A percentile compares a stretch with the other conserved stretches of the same genome.
phyloP scores from a whole-genome alignment of 2,888 invertebrate species.

The Eretmocerus hayati region DNA sequence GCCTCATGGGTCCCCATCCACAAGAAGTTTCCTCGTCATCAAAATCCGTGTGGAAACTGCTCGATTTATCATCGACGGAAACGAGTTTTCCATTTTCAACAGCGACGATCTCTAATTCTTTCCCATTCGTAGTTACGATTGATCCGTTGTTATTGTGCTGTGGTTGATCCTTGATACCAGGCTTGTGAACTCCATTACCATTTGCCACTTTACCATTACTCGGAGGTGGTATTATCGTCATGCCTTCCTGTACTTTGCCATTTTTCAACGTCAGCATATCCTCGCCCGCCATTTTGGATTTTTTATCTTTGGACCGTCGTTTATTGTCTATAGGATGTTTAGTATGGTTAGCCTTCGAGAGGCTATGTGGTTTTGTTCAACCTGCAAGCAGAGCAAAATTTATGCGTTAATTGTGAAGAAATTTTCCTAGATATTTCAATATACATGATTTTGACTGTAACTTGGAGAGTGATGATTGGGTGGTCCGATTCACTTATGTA shows the following conservation, averaged over 20 bases:
- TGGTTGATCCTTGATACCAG: constrained; percentile 19
- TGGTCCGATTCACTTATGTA: too few species aligned
- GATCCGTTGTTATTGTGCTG: constrained; percentile 44
- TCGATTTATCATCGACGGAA: constrained; percentile 33
- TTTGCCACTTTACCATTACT: constrained; percentile 34
- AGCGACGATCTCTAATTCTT: constrained; percentile 32
- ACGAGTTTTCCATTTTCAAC: constrained; percentile 38
- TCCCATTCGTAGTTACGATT: constrained; percentile 34
- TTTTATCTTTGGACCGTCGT: too few species aligned
- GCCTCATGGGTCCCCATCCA: constrained; percentile 73
- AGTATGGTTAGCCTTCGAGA: too few species aligned
- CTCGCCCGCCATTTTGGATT: constrained; percentile 38
- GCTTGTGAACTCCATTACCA: constrained; percentile 34
- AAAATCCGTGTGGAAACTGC: constrained; percentile 33
- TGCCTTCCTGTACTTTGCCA: constrained; percentile 33
- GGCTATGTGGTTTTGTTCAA: too few species aligned
- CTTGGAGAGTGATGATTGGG: too few species aligned
- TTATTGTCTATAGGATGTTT: too few species aligned
- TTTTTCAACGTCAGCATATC: constrained; percentile 38
- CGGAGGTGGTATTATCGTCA: constrained; percentile 39
- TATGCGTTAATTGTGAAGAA: too few species aligned
- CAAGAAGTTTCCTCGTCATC: constrained; percentile 58
- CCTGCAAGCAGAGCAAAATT: too few species aligned
- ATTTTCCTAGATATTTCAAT: too few species aligned
- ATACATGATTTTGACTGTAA: too few species aligned